Evolutionary conservation across 1,140 invertebrate genomes (phyloP).

Genomic region (Tetragonula clypearis): DNA sequence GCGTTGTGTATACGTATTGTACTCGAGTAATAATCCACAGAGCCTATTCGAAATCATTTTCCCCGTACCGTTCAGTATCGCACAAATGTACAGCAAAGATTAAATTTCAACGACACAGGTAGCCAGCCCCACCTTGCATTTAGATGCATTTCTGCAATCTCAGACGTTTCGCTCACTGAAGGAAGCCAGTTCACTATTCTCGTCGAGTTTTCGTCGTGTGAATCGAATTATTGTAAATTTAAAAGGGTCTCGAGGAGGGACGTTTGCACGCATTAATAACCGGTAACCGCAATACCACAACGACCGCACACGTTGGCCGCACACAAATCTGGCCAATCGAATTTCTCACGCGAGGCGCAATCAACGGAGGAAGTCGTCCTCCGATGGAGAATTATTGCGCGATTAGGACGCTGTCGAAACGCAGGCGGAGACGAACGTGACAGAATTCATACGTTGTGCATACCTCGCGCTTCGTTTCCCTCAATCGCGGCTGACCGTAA

Average conservation of each 20-base stretch:
- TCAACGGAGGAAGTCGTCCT: conserved; percentile 36
- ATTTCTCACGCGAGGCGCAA: conserved; percentile 54
- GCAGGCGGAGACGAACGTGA: not conserved
- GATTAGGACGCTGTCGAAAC: not conserved
- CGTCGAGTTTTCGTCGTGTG: not conserved
- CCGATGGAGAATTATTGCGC: conserved; percentile 27
- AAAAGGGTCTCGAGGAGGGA: conserved; percentile 1
- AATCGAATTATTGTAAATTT: conserved; percentile 30
- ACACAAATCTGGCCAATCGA: conserved; percentile 47
- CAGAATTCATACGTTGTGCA: not conserved
- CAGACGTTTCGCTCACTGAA: not conserved
- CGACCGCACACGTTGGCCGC: conserved; percentile 30
- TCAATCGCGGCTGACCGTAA: not conserved
- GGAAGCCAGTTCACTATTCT: not conserved
- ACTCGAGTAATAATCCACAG: too few species aligned
- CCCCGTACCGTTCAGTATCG: not conserved
- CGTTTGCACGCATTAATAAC: not conserved
- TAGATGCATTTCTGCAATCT: not conserved
- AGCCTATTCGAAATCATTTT: not conserved
- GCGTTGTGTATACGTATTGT: not conserved
- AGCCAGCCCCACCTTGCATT: too few species aligned
- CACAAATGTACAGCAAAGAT: not conserved
- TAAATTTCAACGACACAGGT: not conserved
- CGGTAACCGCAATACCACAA: conserved; percentile 33
- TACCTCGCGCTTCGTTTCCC: not conserved